Base-by-base conservation (phyloP, 1,140 invertebrate species). In the Meloidogyne chitwoodi region DNA sequence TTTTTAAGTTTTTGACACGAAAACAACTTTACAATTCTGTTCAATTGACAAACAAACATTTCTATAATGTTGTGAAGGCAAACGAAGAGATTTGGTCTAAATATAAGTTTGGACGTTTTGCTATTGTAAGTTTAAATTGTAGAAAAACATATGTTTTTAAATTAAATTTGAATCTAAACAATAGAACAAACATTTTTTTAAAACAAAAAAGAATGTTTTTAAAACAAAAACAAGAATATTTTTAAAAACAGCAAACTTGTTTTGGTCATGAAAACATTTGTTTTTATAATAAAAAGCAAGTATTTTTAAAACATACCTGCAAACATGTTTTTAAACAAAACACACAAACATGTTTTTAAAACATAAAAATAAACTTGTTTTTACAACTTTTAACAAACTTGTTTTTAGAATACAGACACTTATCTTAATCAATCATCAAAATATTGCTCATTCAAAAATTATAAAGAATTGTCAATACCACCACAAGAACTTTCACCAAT, bases 401-500 rank as follows among this genome's bases (percentile, higher is more conserved):
- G 68, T 71, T 61, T 48, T 29, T 38, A 72, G 70, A 29, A 63
- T 22, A 24, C 56, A 3, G 70, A 73, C 24, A 64, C 61, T 34
- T 29, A 64, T 14, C 26, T 73, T 34, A 48, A 29, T 11, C 26
- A 63, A 72, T 31, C n/a, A 16, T 34, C 70, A 56, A 62, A 73
- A 14, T 73, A 64, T 62, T 73, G 41, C 24, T 73, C 48, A 10
- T 73, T 73, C 24, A 63, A 73, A 62, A 64, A 73, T 73, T 61
- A 26, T 34, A 31, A 63, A 38, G 56, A 73, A 26, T 34, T 73
- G 3, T 16, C 16, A 34, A 3, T 34, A n/a, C 70, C 70, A 29
- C 70, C 70, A 16, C 56, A 41, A 22, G 44, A 73, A 73, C 29
- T 73, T 2, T 26, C 56, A 34, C 16, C 70, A 41, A 63, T 73